A percentile compares a stretch with the other conserved stretches of the same genome.
These are phyloP conservation scores for Cryptus armator DNA, from an alignment of 2,888 invertebrate genomes.

Conservation along the genomic window DNA sequence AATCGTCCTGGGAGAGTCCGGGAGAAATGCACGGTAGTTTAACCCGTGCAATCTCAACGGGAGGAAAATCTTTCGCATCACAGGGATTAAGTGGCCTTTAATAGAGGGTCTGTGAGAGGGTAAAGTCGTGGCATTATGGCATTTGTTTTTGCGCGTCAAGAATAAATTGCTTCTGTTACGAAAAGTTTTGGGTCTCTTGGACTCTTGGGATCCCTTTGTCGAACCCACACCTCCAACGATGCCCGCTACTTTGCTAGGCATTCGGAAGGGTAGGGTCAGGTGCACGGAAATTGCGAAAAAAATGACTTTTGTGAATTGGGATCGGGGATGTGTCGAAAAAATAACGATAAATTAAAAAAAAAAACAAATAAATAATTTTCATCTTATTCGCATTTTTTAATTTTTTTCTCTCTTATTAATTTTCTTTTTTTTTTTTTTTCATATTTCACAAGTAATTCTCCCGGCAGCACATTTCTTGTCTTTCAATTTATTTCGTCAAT, in stretches of 20 bases:
- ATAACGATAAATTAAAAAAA: too few relatives aligned
- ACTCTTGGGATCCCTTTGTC: neutral
- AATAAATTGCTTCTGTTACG: neutral
- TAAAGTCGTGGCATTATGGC: neutral
- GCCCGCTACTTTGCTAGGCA: neutral
- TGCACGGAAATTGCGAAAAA: too few relatives aligned
- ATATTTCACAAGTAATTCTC: too few relatives aligned
- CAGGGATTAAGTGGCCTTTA: constrained; percentile 4
- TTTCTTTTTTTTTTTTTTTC: too few relatives aligned
- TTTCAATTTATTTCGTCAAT: too few relatives aligned
- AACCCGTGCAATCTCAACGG: constrained; percentile 4
- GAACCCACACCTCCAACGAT: neutral
- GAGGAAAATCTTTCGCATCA: neutral
- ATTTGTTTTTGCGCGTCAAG: neutral
- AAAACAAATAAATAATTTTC: too few relatives aligned
- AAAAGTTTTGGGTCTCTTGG: neutral
- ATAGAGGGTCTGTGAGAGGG: neutral
- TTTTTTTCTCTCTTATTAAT: too few relatives aligned
- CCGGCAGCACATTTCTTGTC: too few relatives aligned
- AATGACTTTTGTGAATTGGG: too few relatives aligned
- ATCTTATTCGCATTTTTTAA: too few relatives aligned
- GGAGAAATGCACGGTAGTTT: neutral
- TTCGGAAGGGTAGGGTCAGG: too few relatives aligned
- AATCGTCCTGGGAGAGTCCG: constrained; percentile 1
- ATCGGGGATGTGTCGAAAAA: too few relatives aligned